A percentile compares a stretch with the other conserved stretches of the same genome.
Conservation (phyloP, 2,888 invertebrate species). For the Drosophila birchii region DNA sequence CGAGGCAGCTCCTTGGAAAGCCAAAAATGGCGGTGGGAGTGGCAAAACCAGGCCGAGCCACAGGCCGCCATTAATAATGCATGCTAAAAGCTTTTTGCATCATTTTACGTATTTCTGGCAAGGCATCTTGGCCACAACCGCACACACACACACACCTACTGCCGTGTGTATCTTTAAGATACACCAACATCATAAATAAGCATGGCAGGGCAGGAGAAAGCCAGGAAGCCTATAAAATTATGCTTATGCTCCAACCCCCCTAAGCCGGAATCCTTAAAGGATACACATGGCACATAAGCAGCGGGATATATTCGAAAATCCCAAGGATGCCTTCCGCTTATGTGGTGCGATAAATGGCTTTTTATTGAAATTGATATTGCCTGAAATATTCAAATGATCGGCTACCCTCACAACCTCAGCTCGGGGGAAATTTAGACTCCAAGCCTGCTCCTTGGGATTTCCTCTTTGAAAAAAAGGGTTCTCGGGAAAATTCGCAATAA, state of each 20-base stretch:
- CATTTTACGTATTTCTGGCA: constrained; percentile 76
- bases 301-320: constrained; percentile 36
- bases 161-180: constrained; percentile 68
- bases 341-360: constrained; percentile 83
- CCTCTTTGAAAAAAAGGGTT: constrained; percentile 43
- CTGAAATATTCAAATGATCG: constrained; percentile 73
- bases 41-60: constrained; percentile 52
- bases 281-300: constrained; percentile 46
- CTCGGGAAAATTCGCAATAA: constrained; percentile 73
- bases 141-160: constrained; percentile 32
- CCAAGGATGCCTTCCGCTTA: constrained; percentile 64
- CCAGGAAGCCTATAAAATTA: constrained; percentile 75
- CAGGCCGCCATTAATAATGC: constrained; percentile 78
- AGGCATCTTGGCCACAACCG: constrained; percentile 44
- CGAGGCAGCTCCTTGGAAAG: constrained; percentile 30
- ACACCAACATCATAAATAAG: constrained; percentile 72
- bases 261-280: constrained; percentile 60
- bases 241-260: constrained; percentile 63
- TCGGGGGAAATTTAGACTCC: constrained; percentile 37
- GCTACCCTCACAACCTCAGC: constrained; percentile 17
- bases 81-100: constrained; percentile 84
- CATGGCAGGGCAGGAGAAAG: neutral
- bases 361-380: constrained; percentile 84
- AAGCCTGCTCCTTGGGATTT: neutral
- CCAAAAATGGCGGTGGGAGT: constrained; percentile 34